These are phyloP conservation scores for Hemithea aestivaria DNA, from an alignment of 2,888 invertebrate genomes.

Conservation along the genomic window DNA sequence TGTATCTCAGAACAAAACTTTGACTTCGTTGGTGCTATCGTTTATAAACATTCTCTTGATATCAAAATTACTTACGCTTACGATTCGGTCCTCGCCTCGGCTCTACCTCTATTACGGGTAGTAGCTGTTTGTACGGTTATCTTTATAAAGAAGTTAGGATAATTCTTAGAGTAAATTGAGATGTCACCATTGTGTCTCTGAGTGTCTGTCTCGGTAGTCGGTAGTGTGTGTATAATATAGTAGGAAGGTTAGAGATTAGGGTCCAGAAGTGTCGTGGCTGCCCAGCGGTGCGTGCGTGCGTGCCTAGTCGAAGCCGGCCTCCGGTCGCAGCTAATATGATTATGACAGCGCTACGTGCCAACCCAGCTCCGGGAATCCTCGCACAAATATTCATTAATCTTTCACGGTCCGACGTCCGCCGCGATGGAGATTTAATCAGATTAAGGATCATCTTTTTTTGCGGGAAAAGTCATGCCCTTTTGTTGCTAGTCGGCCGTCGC, in stretches of 20 bases:
- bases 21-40: too few relatives aligned
- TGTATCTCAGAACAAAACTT: too few relatives aligned
- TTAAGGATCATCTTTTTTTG: conserved; percentile 80
- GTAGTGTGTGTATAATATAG: conserved; percentile 4
- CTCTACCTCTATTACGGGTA: too few relatives aligned
- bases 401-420: conserved; percentile 78
- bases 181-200: conserved; percentile 15
- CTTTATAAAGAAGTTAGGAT: neutral
- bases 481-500: conserved; percentile 73
- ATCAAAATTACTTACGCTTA: too few relatives aligned
- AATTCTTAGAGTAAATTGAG: conserved; percentile 12
- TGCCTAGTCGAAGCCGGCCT: conserved; percentile 54
- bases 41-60: too few relatives aligned
- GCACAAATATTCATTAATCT: conserved; percentile 80
- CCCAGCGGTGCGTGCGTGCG: conserved; percentile 50
- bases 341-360: conserved; percentile 78
- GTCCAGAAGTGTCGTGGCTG: conserved; percentile 36
- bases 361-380: conserved; percentile 74
- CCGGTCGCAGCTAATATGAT: conserved; percentile 75
- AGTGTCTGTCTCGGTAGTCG: neutral
- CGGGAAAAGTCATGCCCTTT: conserved; percentile 76
- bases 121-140: neutral
- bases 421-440: conserved; percentile 80
- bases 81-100: too few relatives aligned
- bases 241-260: conserved; percentile 30